These are phyloP conservation scores for Trissoscelio sp. DNA, from an alignment of 2,888 invertebrate species.

Conservation along the genomic window DNA sequence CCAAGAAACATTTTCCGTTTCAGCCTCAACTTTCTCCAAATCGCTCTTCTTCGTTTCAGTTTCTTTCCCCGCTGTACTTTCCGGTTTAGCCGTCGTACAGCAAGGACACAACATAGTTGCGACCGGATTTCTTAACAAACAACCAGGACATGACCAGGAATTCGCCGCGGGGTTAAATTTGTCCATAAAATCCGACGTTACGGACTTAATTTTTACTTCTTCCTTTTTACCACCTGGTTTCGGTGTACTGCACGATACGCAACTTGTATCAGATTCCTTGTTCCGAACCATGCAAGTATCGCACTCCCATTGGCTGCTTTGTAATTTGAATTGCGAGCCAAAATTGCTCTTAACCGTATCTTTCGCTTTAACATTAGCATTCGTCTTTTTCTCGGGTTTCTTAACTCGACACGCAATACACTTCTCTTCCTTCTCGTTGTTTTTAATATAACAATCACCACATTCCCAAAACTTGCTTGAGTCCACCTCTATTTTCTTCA, in stretches of 20 bases:
- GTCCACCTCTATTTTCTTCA: constrained; percentile 5
- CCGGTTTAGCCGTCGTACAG: constrained; percentile 84
- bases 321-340: constrained; percentile 73
- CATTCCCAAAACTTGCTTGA: constrained; percentile 50
- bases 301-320: constrained; percentile 85
- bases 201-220: background rate
- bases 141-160: constrained; percentile 88
- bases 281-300: constrained; percentile 86
- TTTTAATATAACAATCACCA: constrained; percentile 49
- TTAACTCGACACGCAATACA: constrained; percentile 71
- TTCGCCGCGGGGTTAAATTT: constrained; percentile 84
- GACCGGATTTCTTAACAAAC: constrained; percentile 86
- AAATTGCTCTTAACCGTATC: constrained; percentile 16
- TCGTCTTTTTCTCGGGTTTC: constrained; percentile 75
- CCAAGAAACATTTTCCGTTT: constrained; percentile 83
- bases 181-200: constrained; percentile 30
- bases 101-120: constrained; percentile 84
- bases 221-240: constrained; percentile 30
- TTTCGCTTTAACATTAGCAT: background rate
- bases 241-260: constrained; percentile 75
- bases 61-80: constrained; percentile 34
- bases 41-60: constrained; percentile 2
- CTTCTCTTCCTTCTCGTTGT: constrained; percentile 35
- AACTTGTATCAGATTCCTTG: constrained; percentile 82
- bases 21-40: constrained; percentile 28